Conservation (phyloP, 1,140 invertebrate genomes). For the Brachionus manjavacas region DNA sequence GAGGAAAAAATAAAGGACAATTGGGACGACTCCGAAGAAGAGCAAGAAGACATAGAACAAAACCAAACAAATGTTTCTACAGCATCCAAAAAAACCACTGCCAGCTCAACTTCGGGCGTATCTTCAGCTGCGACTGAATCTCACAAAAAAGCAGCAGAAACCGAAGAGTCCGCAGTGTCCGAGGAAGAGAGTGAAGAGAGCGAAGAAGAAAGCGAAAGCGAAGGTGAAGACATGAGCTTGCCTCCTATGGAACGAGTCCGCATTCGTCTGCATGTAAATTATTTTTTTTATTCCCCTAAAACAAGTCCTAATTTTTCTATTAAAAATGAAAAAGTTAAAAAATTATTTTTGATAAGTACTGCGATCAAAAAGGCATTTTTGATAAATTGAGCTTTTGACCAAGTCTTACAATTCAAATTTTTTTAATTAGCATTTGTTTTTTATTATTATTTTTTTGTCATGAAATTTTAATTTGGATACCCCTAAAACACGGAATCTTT, state of each 20-base stretch:
- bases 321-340: background rate
- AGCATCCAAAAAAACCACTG: background rate
- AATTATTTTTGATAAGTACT: background rate
- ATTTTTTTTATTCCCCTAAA: background rate
- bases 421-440: too few species aligned
- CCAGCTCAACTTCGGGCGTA: constrained; percentile 44
- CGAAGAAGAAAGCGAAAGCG: background rate
- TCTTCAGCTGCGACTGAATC: constrained; percentile 46
- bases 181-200: constrained; percentile 1
- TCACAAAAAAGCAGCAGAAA: constrained; percentile 44
- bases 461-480: too few species aligned
- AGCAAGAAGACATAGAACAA: constrained; percentile 44
- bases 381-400: too few species aligned
- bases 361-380: too few species aligned
- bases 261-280: background rate
- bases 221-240: constrained; percentile 3
- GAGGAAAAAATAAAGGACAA: constrained; percentile 48
- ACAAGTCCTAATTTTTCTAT: background rate
- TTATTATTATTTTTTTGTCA: too few species aligned
- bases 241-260: background rate
- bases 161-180: constrained; percentile 43
- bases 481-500: too few species aligned
- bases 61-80: background rate
- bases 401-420: too few species aligned
- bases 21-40: constrained; percentile 46